Conservation (phyloP, 2,113 vertebrate species). For the Melanerpes formicivorus region DNA sequence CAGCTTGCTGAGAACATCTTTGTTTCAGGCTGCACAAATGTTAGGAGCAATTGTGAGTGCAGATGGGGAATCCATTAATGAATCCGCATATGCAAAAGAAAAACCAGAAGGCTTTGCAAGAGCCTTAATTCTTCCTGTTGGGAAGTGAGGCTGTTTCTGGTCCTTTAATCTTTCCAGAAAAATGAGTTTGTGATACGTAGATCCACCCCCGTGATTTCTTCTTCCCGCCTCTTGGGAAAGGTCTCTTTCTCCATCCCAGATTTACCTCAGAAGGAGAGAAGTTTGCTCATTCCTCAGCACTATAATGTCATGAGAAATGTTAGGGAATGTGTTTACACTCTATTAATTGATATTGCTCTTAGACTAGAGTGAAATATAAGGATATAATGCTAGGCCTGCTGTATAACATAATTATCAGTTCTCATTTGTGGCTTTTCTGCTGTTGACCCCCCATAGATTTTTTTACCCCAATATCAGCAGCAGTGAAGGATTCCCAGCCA, state of each 20-base stretch:
- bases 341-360: not conserved
- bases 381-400: not conserved
- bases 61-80: conserved; percentile 26
- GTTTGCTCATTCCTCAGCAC: not conserved
- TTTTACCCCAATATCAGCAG: not conserved
- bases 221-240: not conserved
- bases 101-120: not conserved
- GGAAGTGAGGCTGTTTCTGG: not conserved
- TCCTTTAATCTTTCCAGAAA: not conserved
- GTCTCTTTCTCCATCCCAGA: not conserved
- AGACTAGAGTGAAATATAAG: not conserved
- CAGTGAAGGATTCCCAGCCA: not conserved
- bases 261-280: not conserved
- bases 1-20: conserved; percentile 12
- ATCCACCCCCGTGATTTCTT: not conserved
- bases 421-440: not conserved
- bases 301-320: accelerated
- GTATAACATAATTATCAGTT: accelerated
- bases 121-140: not conserved
- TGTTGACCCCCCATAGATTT: not conserved
- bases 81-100: not conserved
- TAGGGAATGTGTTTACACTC: not conserved
- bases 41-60: conserved; percentile 35
- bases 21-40: not conserved
- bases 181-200: not conserved